Conservation (phyloP, 1,140 invertebrate genomes). For the Cotesia typhae region DNA sequence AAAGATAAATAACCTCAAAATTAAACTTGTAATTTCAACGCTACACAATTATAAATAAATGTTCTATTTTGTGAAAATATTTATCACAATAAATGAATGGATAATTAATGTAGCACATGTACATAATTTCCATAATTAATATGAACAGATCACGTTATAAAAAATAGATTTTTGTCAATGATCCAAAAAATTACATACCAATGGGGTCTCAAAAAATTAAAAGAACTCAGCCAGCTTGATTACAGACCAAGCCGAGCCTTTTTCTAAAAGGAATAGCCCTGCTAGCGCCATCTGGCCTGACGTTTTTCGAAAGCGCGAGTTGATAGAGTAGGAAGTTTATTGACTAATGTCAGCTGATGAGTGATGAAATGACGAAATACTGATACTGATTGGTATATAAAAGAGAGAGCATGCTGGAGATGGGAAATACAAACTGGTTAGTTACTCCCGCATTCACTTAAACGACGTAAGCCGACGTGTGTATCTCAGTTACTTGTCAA, state of each 20-base stretch:
- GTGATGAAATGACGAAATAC: too few relatives aligned
- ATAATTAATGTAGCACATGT: neutral
- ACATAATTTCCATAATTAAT: neutral
- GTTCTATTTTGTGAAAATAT: constrained; percentile 4
- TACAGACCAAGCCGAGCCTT: neutral
- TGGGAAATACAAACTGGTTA: too few relatives aligned
- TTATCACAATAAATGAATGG: constrained; percentile 5
- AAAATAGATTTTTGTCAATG: constrained; percentile 24
- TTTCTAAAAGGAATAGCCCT: too few relatives aligned
- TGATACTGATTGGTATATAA: too few relatives aligned
- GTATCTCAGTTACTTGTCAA: too few relatives aligned
- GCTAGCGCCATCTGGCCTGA: too few relatives aligned
- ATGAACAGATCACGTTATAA: neutral
- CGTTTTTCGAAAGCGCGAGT: too few relatives aligned
- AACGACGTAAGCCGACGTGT: too few relatives aligned
- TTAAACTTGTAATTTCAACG: neutral
- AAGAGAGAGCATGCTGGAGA: too few relatives aligned
- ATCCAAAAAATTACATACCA: constrained; percentile 21
- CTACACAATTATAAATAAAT: neutral
- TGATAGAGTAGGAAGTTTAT: too few relatives aligned
- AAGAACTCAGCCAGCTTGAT: neutral
- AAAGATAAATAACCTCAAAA: constrained; percentile 8
- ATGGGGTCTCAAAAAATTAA: constrained; percentile 10
- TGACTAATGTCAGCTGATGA: too few relatives aligned
- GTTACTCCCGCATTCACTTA: too few relatives aligned